phyloP scores from a whole-genome alignment of 2,113 vertebrate genomes.

The Rhegmatorhina hoffmannsi region DNA sequence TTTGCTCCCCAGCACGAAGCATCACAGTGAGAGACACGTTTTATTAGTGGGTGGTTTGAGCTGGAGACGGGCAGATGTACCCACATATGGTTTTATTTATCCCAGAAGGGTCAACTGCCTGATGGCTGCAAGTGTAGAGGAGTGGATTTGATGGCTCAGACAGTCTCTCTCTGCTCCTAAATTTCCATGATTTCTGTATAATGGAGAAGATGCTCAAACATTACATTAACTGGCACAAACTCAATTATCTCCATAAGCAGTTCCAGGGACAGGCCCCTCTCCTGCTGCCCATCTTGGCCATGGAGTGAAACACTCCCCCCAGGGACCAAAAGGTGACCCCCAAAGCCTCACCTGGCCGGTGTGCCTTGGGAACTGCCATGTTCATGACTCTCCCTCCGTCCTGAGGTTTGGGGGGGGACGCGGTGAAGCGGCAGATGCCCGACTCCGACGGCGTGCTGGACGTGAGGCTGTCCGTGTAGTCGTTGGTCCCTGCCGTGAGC shows the following conservation, averaged over 20 bases:
- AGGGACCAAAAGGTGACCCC: accelerated
- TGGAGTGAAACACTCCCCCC: background rate
- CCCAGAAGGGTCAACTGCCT: background rate
- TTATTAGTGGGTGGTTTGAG: background rate
- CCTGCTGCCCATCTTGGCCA: background rate
- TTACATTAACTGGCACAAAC: background rate
- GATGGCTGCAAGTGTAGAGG: background rate
- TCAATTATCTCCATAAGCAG: accelerated
- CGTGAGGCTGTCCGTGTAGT: slow-evolving; percentile 98
- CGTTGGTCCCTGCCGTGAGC: slow-evolving; percentile 98
- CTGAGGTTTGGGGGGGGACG: slow-evolving; percentile 98
- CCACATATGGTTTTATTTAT: slow-evolving; percentile 13
- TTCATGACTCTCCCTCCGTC: slow-evolving; percentile 94
- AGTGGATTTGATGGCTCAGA: background rate
- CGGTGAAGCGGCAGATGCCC: slow-evolving; percentile 98
- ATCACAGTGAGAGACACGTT: background rate
- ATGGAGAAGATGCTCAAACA: background rate
- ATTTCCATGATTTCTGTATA: background rate
- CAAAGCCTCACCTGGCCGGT: slow-evolving; percentile 91
- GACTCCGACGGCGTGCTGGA: slow-evolving; percentile 99
- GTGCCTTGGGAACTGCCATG: slow-evolving; percentile 98
- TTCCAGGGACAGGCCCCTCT: background rate
- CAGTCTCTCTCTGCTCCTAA: background rate
- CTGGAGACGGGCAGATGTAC: background rate
- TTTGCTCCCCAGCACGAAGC: background rate